Conservation (phyloP, 1,140 invertebrate species). For the Sitophilus oryzae region DNA sequence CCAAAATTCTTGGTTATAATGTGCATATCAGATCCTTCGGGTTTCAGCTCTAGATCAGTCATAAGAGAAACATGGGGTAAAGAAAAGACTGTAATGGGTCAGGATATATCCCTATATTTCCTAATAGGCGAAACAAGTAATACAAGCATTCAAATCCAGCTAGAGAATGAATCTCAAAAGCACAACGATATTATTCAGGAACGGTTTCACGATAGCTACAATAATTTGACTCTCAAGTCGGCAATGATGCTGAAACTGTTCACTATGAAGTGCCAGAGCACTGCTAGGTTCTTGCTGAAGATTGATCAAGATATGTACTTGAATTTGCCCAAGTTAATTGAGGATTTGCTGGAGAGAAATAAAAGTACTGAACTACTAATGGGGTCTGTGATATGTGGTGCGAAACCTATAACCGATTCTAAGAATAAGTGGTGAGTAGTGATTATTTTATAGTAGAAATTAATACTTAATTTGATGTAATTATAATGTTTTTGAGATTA, state of each 20-base stretch:
- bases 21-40: constrained; percentile 63
- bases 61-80: constrained; percentile 80
- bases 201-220: constrained; percentile 82
- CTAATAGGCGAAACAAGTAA: constrained; percentile 53
- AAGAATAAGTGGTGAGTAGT: constrained; percentile 68
- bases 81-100: constrained; percentile 51
- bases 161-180: constrained; percentile 48
- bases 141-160: constrained; percentile 40
- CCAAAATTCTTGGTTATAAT: constrained; percentile 62
- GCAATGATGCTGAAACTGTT: constrained; percentile 82
- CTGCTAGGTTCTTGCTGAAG: constrained; percentile 63
- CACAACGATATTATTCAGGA: constrained; percentile 87
- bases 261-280: constrained; percentile 54
- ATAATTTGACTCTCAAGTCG: constrained; percentile 88
- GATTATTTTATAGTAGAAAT: too few species aligned
- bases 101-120: constrained; percentile 48
- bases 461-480: not conserved
- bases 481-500: not conserved
- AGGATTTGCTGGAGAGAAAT: constrained; percentile 41
- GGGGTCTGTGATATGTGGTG: constrained; percentile 69
- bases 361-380: constrained; percentile 52
- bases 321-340: constrained; percentile 53
- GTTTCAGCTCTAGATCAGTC: constrained; percentile 59
- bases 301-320: constrained; percentile 82
- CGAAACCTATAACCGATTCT: constrained; percentile 62